These are phyloP conservation scores for Tachypleus tridentatus DNA, from an alignment of 1,140 invertebrate genomes.

Conservation along the genomic window DNA sequence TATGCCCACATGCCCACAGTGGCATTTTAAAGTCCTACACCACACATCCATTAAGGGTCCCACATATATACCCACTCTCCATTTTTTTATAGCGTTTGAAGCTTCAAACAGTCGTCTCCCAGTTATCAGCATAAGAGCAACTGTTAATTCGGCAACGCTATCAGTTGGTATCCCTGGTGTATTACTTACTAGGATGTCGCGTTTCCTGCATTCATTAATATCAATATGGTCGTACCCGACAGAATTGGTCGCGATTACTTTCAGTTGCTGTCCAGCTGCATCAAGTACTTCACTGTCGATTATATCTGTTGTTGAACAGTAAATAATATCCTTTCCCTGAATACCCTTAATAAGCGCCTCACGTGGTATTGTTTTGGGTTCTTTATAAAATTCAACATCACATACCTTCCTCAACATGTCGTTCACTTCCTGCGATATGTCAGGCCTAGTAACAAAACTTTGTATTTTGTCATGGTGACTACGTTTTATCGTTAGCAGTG, in stretches of 20 bases:
- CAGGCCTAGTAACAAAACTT: no score
- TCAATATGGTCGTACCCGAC: constrained; percentile 55
- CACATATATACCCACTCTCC: constrained; percentile 3
- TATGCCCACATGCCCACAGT: constrained; percentile 8
- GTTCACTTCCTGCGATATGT: no score
- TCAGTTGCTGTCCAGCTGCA: constrained; percentile 42
- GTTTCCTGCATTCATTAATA: constrained; percentile 27
- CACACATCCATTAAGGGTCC: constrained; percentile 9
- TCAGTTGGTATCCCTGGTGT: constrained; percentile 19
- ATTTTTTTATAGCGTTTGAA: constrained; percentile 12
- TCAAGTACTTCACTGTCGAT: constrained; percentile 53
- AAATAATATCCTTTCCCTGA: constrained; percentile 57
- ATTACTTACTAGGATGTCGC: constrained; percentile 16
- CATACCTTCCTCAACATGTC: neutral
- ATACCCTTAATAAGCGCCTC: constrained; percentile 54
- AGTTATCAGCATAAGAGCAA: constrained; percentile 15
- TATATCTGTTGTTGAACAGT: constrained; percentile 68
- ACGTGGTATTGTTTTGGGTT: constrained; percentile 50
- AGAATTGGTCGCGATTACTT: constrained; percentile 76
- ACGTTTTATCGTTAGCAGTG: no score
- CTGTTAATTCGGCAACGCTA: constrained; percentile 20
- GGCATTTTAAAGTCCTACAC: constrained; percentile 6
- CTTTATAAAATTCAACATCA: constrained; percentile 51
- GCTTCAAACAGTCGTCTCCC: constrained; percentile 17
- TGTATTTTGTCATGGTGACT: no score